Evolutionary conservation across 2,888 invertebrate genomes (phyloP), one percentile per base, ranked within the genome.

Genomic region (Heliconius ismenius): DNA sequence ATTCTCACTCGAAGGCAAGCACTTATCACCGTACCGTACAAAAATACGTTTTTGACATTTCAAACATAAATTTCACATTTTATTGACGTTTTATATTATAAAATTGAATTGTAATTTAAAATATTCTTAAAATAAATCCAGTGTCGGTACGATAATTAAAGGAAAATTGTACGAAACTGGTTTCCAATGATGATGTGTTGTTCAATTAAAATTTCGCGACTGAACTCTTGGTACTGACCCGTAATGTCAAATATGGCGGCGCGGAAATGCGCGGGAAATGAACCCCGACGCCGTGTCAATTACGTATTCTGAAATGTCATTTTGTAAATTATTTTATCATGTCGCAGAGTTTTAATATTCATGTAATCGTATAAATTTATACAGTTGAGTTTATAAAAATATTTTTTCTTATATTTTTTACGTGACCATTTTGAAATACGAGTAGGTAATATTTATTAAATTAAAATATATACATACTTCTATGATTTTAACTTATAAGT

Each of bases 201-300:
- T 65, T 72, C 58, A 79, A 77, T 78, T 77, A 74, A 74, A 58
- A 78, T 76, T 77, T 77, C 60, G 58, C 74, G 69, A 67, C 76
- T 76, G 39, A 67, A 13, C 39, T 39, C 39, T 39, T 67, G 39
- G 67, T 67, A 67, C 74, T 77, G 77, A 78, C 77, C 76, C 54
- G 54, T 26, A 43, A 72, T 58, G 54, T 69, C 49, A 36, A 75
- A 78, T 69, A 76, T 74, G 65, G 74, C 77, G 74, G 69, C 73
- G 65, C 76, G 80, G 79, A 80, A 77, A 78, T 77, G 75, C 68
- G 78, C 79, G 79, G 82, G 81, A 81, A 82, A 82, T 81, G 65
- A 80, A 78, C 58, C 63, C 32, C 58, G 69, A 73, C 67, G 76
- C 62, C 32, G 21, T 69, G 74, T 77, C 68, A 69, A 68, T 62